Evolutionary conservation across 2,797 vertebrate genomes (phyloP).

Genomic region (Octomys mimax): DNA sequence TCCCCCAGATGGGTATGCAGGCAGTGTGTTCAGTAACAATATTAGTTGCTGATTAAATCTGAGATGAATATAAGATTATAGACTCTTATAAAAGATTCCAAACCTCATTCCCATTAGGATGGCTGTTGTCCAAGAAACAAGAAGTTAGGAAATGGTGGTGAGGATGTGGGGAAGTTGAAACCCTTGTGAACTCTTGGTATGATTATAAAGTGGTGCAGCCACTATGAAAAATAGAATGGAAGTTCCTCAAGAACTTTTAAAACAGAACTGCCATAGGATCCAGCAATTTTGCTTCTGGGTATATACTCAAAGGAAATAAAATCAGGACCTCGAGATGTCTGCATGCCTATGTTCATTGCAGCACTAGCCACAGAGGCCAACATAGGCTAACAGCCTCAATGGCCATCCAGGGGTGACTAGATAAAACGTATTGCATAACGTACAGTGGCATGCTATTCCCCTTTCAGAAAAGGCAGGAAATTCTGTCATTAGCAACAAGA

Average conservation of each 20-base stretch:
- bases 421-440: background rate
- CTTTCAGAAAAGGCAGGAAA: background rate
- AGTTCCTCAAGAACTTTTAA: background rate
- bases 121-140: background rate
- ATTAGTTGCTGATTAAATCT: background rate
- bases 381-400: background rate
- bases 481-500: background rate
- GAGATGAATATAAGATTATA: background rate
- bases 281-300: background rate
- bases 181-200: background rate
- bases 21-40: background rate
- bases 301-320: background rate
- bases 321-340: background rate
- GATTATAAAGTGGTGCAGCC: background rate
- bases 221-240: background rate
- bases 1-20: background rate
- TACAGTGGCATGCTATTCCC: background rate
- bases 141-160: background rate
- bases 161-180: constrained; percentile 7
- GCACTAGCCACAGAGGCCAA: background rate
- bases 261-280: background rate
- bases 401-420: background rate
- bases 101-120: background rate
- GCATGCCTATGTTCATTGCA: background rate
- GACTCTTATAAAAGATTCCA: constrained; percentile 2